Conservation (phyloP, 2,113 vertebrate species). For the Petrocephalus zakoni region DNA sequence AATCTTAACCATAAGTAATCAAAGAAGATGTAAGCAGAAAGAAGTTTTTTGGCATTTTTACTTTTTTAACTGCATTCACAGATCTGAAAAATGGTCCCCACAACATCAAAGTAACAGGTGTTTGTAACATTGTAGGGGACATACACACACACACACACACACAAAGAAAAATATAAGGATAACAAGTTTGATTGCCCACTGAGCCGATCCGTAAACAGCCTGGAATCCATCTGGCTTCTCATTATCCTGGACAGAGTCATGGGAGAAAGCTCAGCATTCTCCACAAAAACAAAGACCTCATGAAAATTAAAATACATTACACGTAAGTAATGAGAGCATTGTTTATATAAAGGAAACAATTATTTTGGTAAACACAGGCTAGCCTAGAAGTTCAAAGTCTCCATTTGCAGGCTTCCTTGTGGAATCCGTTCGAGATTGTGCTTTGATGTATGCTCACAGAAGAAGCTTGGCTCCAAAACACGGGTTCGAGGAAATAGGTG, state of each 20-base stretch:
- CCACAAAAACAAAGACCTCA: not conserved
- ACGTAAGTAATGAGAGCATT: not conserved
- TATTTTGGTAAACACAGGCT: not conserved
- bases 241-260: not conserved
- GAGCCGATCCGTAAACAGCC: not conserved
- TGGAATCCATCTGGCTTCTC: not conserved
- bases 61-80: no score
- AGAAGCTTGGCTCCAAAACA: not conserved
- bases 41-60: no score
- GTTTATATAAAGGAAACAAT: not conserved
- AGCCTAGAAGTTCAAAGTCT: not conserved
- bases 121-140: no score
- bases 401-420: not conserved
- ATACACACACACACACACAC: not conserved
- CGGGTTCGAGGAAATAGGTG: not conserved
- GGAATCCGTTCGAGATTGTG: not conserved
- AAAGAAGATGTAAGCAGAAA: no score
- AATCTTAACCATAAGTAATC: no score
- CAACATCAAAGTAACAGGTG: no score
- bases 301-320: not conserved
- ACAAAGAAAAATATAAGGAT: not conserved
- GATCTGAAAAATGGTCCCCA: no score
- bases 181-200: not conserved
- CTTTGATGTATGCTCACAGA: not conserved
- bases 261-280: not conserved